phyloP scores from a whole-genome alignment of 2,797 vertebrate species.

The Halcyon badia region DNA sequence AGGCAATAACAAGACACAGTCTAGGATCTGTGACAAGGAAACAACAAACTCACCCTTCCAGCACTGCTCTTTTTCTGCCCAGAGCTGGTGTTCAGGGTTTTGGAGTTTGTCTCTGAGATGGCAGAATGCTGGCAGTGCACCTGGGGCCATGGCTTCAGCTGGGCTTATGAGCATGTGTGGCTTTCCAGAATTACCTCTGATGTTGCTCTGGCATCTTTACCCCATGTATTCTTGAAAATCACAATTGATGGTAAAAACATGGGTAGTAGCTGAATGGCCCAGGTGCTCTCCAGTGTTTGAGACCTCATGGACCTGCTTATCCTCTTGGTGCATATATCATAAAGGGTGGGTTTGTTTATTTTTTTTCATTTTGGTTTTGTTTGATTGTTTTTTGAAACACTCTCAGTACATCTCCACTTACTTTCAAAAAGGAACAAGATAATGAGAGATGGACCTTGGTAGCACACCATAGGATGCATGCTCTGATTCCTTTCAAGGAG shows the following conservation, averaged over 20 bases:
- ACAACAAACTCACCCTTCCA: not conserved
- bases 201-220: not conserved
- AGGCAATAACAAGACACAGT: not conserved
- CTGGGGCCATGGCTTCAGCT: not conserved
- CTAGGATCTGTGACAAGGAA: not conserved
- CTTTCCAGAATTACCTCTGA: not conserved
- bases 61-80: not conserved
- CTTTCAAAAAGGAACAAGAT: not conserved
- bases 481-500: not conserved
- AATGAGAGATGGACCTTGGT: not conserved
- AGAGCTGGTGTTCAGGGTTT: not conserved
- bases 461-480: not conserved
- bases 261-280: not conserved
- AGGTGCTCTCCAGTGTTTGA: not conserved
- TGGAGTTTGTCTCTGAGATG: not conserved
- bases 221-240: not conserved
- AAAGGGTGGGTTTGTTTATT: not conserved
- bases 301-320: not conserved
- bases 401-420: not conserved
- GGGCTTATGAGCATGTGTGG: not conserved
- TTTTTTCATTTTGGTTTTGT: not conserved
- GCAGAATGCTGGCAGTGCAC: not conserved
- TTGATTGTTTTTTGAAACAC: not conserved
- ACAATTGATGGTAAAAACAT: not conserved
- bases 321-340: not conserved